Conservation (phyloP, 2,797 vertebrate species). For the Rhabdophis nuchalis region DNA sequence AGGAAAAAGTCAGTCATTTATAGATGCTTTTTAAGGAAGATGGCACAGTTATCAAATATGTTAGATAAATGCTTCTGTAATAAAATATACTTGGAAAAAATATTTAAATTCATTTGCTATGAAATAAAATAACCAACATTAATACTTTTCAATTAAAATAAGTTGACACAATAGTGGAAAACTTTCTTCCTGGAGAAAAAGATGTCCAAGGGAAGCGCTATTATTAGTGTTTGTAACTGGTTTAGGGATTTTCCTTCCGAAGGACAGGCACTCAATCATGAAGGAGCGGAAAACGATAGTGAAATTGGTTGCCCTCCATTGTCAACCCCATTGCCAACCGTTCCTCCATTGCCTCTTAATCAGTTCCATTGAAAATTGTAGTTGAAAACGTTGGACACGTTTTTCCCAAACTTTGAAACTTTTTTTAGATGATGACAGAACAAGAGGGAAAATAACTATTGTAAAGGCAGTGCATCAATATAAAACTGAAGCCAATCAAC, state of each 20-base stretch:
- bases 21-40: background rate
- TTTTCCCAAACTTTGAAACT: background rate
- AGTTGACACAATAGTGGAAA: background rate
- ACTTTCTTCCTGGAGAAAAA: background rate
- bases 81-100: background rate
- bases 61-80: background rate
- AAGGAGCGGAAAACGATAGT: background rate
- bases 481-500: background rate
- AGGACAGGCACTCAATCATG: background rate
- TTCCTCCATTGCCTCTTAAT: background rate
- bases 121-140: background rate
- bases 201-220: background rate
- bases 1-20: background rate
- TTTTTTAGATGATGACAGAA: background rate
- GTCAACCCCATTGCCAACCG: background rate
- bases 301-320: background rate
- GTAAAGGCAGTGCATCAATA: background rate
- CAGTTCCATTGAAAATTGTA: background rate
- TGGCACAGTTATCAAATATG: background rate
- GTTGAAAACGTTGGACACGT: background rate
- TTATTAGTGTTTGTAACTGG: background rate
- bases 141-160: background rate
- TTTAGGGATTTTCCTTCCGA: background rate
- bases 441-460: background rate
- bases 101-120: background rate